phyloP scores from a whole-genome alignment of 2,888 invertebrate genomes.

The Rhagonycha lutea region DNA sequence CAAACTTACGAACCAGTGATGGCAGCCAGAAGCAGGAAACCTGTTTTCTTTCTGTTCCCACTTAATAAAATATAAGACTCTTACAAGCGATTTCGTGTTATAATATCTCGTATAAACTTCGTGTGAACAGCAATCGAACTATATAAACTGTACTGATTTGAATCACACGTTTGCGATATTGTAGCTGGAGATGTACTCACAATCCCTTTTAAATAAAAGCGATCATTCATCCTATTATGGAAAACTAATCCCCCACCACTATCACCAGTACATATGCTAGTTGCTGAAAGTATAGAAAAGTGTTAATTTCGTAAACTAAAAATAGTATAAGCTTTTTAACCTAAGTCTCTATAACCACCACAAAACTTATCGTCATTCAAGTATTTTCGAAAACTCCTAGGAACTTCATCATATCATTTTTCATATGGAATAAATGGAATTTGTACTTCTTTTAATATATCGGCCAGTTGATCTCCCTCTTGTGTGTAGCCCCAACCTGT shows the following conservation, averaged over 20 bases:
- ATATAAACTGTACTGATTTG: not conserved
- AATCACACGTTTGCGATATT: not conserved
- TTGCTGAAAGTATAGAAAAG: not conserved
- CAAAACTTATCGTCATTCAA: not conserved
- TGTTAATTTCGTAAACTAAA: not conserved
- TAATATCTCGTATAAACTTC: not conserved
- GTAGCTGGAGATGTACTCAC: not conserved
- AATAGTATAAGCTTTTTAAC: not conserved
- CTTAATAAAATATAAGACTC: too few relatives aligned
- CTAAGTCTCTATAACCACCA: not conserved
- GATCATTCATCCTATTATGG: not conserved
- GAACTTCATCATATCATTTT: not conserved
- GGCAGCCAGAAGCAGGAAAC: too few relatives aligned
- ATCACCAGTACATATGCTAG: not conserved
- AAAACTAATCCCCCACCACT: not conserved
- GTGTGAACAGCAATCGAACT: not conserved
- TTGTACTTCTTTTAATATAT: not conserved
- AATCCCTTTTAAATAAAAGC: not conserved
- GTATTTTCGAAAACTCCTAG: not conserved
- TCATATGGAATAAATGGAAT: not conserved
- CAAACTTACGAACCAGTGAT: too few relatives aligned
- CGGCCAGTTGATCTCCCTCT: not conserved
- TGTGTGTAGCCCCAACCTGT: not conserved
- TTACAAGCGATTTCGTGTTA: not conserved
- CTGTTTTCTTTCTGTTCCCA: too few relatives aligned